Evolutionary conservation across 2,797 vertebrate genomes (phyloP), one percentile per base, ranked within the genome.

Genomic region (Cetoscarus ocellatus): DNA sequence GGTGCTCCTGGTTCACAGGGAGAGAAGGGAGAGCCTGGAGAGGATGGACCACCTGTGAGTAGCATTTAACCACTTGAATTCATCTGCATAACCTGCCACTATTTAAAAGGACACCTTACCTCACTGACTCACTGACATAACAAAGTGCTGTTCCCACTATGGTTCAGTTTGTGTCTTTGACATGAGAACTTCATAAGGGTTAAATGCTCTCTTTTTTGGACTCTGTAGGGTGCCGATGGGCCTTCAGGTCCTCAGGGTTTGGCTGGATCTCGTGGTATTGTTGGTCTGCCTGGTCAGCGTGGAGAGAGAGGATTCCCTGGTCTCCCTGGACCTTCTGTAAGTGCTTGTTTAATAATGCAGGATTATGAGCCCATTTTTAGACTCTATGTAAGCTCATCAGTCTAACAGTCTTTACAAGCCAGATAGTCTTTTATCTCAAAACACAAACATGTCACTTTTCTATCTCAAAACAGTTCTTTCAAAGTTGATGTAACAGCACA

Each of bases 271-370:
- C 96, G 97, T 66, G 98, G 98, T 91, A 99, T 98, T 65, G 97
- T 99, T 36, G 97, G 97, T 91, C 88, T 99, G 59, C 98, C 98
- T 3, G 98, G 98, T 17, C 98, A 99, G 73, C 97, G 98, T 47
- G 98, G 98, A 61, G 98, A 99, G 90, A 96, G 98, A 90, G 98
- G 98, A 39, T 99, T 99, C 93, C 92, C 98, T 0, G 97, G 98
- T 52, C 94, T 99, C 73, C 96, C 97, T 0, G 97, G 98, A 71
- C 96, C 97, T 19, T 96, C 97, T 87, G 98, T 99, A 88, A 97
- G 97, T 95, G 51, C 8, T 65, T 0, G 5, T 0, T 43, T 8
- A 8, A 8, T 17, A 35, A 51, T 51, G 50, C 3, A 18, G 15
- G n/a, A 36, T 61, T 74, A 60, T 53, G 44, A 51, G 40, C 27